A percentile compares a stretch with the other conserved stretches of the same genome.
These are phyloP conservation scores for Uloborus diversus DNA, from an alignment of 1,140 invertebrate species.

Conservation along the genomic window DNA sequence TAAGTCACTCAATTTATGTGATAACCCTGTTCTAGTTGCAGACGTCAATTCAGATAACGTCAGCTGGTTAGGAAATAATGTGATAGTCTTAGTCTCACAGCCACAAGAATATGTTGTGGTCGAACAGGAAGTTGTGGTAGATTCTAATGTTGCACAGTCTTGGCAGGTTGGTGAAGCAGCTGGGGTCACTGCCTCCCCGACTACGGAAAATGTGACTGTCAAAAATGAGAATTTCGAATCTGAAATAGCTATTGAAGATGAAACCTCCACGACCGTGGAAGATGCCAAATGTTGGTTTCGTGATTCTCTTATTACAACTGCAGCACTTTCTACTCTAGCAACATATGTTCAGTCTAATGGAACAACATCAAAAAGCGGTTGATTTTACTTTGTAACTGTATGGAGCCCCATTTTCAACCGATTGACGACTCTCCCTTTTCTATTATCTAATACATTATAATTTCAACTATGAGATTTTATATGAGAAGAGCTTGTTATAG, in stretches of 20 bases:
- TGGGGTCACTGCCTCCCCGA: not conserved
- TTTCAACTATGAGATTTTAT: too few species aligned
- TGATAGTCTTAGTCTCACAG: constrained; percentile 43
- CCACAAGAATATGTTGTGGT: constrained; percentile 46
- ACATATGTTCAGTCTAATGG: constrained; percentile 37
- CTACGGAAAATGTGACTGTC: not conserved
- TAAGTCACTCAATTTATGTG: constrained; percentile 20
- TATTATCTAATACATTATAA: too few species aligned
- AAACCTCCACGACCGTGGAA: constrained; percentile 34
- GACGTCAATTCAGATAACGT: constrained; percentile 27
- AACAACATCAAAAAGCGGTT: constrained; percentile 20
- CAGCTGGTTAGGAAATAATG: constrained; percentile 41
- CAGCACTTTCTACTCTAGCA: constrained; percentile 38
- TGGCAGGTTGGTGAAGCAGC: not conserved
- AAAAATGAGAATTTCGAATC: not conserved
- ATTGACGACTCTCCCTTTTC: too few species aligned
- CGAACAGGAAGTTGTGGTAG: constrained; percentile 41
- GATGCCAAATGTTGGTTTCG: constrained; percentile 52
- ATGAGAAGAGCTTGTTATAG: too few species aligned
- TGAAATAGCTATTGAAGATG: constrained; percentile 1
- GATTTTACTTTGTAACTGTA: not conserved
- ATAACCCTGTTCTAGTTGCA: constrained; percentile 25
- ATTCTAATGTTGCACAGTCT: constrained; percentile 26
- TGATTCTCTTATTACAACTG: constrained; percentile 50
- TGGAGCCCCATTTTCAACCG: constrained; percentile 24